These are phyloP conservation scores for Drosophila malerkotliana DNA, from an alignment of 1,140 invertebrate genomes.

Conservation along the genomic window DNA sequence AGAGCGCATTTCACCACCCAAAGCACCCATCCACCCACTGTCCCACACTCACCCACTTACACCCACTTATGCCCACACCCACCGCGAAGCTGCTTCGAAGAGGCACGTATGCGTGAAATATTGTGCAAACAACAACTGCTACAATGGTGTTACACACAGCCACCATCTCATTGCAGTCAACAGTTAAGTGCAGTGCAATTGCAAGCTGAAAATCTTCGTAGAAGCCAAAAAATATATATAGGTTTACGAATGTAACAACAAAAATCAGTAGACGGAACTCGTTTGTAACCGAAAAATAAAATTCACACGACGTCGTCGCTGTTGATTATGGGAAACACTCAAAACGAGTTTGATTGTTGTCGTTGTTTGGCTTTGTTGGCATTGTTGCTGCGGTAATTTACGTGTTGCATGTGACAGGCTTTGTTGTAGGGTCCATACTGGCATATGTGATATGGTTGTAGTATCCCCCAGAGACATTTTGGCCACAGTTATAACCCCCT, in stretches of 20 bases:
- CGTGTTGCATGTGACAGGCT: constrained; percentile 58
- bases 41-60: constrained; percentile 22
- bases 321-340: constrained; percentile 67
- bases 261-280: constrained; percentile 46
- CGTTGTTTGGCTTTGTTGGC: constrained; percentile 28
- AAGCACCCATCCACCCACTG: constrained; percentile 14
- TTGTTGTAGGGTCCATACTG: constrained; percentile 7
- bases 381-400: constrained; percentile 57
- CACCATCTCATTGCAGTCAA: constrained; percentile 22
- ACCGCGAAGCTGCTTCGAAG: constrained; percentile 8
- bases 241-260: constrained; percentile 3
- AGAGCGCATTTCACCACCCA: constrained; percentile 70
- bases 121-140: constrained; percentile 72
- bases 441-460: neutral
- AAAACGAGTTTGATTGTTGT: constrained; percentile 66
- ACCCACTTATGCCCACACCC: constrained; percentile 19
- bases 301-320: constrained; percentile 64
- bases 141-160: constrained; percentile 25
- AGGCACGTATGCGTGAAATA: constrained; percentile 79
- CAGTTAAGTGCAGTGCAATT: constrained; percentile 53
- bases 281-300: constrained; percentile 51
- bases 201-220: constrained; percentile 45
- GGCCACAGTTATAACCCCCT: constrained; percentile 10
- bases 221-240: constrained; percentile 5
- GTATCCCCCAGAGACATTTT: neutral